phyloP scores from a whole-genome alignment of 2,113 vertebrate genomes.

The Engraulis encrasicolus region DNA sequence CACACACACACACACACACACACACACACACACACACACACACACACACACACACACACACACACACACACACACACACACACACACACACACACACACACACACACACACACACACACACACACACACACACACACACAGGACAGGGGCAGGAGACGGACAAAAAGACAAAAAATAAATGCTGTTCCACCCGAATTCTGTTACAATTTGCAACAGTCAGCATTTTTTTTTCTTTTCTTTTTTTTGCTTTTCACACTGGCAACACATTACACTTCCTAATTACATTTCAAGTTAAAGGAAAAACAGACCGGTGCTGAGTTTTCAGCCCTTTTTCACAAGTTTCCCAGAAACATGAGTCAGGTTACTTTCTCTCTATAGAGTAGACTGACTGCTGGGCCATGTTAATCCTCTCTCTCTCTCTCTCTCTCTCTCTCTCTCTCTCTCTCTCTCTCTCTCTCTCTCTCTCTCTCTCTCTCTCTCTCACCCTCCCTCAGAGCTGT shows the following conservation, averaged over 20 bases:
- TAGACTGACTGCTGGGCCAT: constrained; percentile 26
- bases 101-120: too few relatives aligned
- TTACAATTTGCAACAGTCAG: background rate
- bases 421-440: too few relatives aligned
- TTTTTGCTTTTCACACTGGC: background rate
- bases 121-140: too few relatives aligned
- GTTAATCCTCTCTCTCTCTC: constrained; percentile 39
- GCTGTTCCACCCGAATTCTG: background rate
- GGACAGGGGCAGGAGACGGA: too few relatives aligned
- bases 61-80: too few relatives aligned
- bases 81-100: too few relatives aligned
- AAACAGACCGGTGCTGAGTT: background rate
- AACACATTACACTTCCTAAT: background rate
- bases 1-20: too few relatives aligned
- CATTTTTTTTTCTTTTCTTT: too few relatives aligned
- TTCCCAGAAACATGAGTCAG: constrained; percentile 45
- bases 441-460: too few relatives aligned
- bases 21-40: too few relatives aligned
- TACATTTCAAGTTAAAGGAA: background rate
- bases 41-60: too few relatives aligned
- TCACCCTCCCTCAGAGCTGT: constrained; percentile 41
- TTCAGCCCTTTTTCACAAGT: background rate
- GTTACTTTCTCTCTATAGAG: constrained; percentile 17
- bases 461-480: too few relatives aligned
- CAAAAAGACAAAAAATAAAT: background rate